A percentile compares a stretch with the other conserved stretches of the same genome.
These are phyloP conservation scores for Oedothorax gibbosus DNA, from an alignment of 1,140 invertebrate species.

Conservation along the genomic window DNA sequence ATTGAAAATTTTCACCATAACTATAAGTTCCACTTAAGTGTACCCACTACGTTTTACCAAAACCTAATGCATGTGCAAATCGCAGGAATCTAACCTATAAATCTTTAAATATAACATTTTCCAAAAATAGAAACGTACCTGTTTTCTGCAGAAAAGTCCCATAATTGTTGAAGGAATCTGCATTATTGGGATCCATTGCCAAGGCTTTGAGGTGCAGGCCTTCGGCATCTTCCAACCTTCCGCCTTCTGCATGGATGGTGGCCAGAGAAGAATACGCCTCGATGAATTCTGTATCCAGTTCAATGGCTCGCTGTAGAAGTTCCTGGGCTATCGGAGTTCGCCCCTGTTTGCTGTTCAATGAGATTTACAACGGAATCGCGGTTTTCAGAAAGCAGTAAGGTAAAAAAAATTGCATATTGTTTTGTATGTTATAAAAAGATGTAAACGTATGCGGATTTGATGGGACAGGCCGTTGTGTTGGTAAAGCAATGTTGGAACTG, in stretches of 20 bases:
- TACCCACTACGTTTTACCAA: too few species aligned
- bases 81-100: too few species aligned
- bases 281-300: constrained; percentile 65
- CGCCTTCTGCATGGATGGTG: constrained; percentile 64
- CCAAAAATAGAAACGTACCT: constrained; percentile 64
- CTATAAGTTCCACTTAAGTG: too few species aligned
- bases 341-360: constrained; percentile 65
- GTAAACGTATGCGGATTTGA: too few species aligned
- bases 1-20: too few species aligned
- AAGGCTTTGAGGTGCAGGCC: constrained; percentile 65
- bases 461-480: too few species aligned
- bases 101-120: neutral
- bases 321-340: constrained; percentile 64
- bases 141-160: constrained; percentile 68
- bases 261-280: constrained; percentile 67
- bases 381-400: too few species aligned
- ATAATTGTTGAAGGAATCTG: constrained; percentile 69
- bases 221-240: constrained; percentile 64
- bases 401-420: too few species aligned
- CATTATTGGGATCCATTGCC: constrained; percentile 64
- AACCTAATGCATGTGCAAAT: too few species aligned
- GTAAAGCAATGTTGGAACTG: too few species aligned
- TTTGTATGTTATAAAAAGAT: too few species aligned
- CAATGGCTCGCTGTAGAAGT: constrained; percentile 66
- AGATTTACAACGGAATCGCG: too few species aligned